These are phyloP conservation scores for Tachypleus tridentatus DNA, from an alignment of 1,140 invertebrate genomes.

Conservation along the genomic window DNA sequence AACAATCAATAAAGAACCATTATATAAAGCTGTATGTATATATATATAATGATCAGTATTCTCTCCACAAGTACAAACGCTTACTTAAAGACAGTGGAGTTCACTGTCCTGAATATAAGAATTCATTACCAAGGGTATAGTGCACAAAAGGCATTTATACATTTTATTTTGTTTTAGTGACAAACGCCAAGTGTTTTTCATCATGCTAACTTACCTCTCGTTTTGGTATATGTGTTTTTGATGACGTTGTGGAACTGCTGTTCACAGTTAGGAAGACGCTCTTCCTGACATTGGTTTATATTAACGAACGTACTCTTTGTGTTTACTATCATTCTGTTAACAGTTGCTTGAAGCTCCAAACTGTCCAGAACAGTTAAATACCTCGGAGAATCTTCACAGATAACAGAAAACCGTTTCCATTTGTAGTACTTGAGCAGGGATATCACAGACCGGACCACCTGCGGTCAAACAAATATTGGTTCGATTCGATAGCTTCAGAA, in stretches of 20 bases:
- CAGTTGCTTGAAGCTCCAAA: not conserved
- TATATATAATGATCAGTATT: no score
- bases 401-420: conserved; percentile 86
- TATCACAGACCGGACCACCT: conserved; percentile 87
- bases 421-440: conserved; percentile 75
- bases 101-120: no score
- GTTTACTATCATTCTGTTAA: not conserved
- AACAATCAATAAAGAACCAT: no score
- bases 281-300: not conserved
- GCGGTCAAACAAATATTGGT: conserved; percentile 22
- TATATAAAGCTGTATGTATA: no score
- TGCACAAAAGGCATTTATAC: no score
- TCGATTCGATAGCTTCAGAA: no score
- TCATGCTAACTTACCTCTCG: conserved; percentile 10
- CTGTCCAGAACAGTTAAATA: conserved; percentile 50
- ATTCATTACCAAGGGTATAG: no score
- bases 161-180: no score
- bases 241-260: conserved; percentile 8
- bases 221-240: conserved; percentile 1
- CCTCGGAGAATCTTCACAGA: conserved; percentile 56
- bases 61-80: no score
- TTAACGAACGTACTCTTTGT: conserved; percentile 1
- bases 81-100: no score
- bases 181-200: no score
- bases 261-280: no score